Evolutionary conservation across 2,113 vertebrate genomes (phyloP).

Genomic region (Struthidea cinerea): DNA sequence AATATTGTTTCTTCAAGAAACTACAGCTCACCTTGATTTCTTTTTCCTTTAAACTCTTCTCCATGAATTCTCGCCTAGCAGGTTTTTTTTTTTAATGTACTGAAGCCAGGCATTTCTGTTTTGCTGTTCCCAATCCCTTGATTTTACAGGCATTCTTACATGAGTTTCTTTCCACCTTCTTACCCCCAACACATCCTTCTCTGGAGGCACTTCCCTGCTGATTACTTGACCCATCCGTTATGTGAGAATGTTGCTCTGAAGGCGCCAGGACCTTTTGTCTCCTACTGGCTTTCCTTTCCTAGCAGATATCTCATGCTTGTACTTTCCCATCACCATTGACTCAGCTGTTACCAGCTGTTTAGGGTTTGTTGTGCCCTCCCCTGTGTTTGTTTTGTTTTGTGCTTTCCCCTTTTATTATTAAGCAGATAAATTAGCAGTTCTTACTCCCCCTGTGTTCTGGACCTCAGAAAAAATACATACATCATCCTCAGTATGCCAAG

Average conservation of each 20-base stretch:
- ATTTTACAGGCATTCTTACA: neutral
- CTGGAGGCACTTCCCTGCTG: neutral
- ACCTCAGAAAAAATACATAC: neutral
- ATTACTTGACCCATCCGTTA: neutral
- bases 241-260: neutral
- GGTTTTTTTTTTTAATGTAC: neutral
- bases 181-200: neutral
- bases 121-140: neutral
- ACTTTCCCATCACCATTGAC: neutral
- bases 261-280: neutral
- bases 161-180: neutral
- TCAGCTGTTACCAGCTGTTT: neutral
- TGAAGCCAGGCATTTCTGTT: neutral
- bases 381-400: neutral
- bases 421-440: neutral
- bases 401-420: neutral
- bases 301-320: neutral
- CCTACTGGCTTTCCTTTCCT: neutral
- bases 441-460: neutral
- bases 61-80: neutral
- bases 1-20: conserved; percentile 1
- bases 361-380: neutral
- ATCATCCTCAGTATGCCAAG: neutral
- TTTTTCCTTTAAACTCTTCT: conserved; percentile 35
- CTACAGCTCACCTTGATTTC: conserved; percentile 26